Evolutionary conservation across 2,113 vertebrate genomes (phyloP).

Genomic region (Neomonachus schauinslandi): DNA sequence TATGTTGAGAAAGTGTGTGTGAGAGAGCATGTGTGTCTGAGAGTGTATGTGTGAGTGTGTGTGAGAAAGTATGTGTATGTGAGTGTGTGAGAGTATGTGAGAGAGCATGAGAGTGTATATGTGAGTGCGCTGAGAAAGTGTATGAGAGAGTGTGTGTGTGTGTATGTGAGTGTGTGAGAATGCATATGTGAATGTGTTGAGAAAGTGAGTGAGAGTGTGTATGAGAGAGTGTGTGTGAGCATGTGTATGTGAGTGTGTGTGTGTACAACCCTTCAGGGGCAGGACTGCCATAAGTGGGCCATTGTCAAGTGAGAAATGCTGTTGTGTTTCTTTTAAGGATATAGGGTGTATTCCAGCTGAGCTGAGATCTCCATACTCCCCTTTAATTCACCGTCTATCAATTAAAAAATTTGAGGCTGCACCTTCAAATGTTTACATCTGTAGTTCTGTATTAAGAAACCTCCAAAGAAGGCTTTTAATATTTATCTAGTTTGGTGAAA

Average conservation of each 20-base stretch:
- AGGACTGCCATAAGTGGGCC: neutral
- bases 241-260: neutral
- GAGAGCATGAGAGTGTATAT: too few relatives aligned
- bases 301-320: neutral
- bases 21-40: neutral
- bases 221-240: neutral
- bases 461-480: neutral
- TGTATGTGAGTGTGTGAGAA: neutral
- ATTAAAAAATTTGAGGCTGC: neutral
- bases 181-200: neutral
- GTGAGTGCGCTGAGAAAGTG: neutral
- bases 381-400: neutral
- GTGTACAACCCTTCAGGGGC: neutral
- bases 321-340: neutral
- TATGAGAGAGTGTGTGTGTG: neutral
- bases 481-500: slow-evolving; percentile 13
- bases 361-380: neutral
- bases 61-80: neutral
- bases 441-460: neutral
- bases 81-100: neutral
- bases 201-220: neutral
- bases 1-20: neutral
- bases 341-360: neutral
- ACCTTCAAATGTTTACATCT: neutral
- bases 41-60: neutral